Conservation (phyloP, 2,113 vertebrate genomes). For the Phaethornis superciliosus region DNA sequence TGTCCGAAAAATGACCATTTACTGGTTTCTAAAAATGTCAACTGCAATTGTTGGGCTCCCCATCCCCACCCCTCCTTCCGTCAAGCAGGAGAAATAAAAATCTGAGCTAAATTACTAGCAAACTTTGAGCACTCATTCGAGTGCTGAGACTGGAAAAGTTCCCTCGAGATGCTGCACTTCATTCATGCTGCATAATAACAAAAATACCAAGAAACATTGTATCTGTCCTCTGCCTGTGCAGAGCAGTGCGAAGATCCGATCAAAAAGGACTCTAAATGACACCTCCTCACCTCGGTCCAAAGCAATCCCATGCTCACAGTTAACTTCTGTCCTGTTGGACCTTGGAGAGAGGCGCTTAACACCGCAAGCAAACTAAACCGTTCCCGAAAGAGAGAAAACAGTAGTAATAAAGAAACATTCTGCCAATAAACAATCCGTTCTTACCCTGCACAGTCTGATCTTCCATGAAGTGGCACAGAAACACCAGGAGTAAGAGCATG, state of each 20-base stretch:
- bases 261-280: not conserved
- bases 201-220: not conserved
- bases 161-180: not conserved
- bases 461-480: slow-evolving; percentile 93
- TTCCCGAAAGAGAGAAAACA: not conserved
- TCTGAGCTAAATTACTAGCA: slow-evolving; percentile 33
- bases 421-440: slow-evolving; percentile 48
- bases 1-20: slow-evolving; percentile 1
- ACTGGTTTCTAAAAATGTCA: slow-evolving; percentile 18
- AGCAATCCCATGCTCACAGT: not conserved
- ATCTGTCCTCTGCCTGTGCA: not conserved
- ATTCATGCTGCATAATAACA: slow-evolving; percentile 7
- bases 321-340: slow-evolving; percentile 39
- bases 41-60: not conserved
- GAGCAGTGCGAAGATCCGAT: not conserved
- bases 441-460: slow-evolving; percentile 96
- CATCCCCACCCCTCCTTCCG: not conserved
- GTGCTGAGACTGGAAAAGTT: slow-evolving; percentile 27
- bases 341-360: slow-evolving; percentile 12
- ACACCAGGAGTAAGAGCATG: slow-evolving; percentile 86
- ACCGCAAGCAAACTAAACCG: not conserved
- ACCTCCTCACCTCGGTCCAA: not conserved
- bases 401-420: not conserved
- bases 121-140: slow-evolving; percentile 43
- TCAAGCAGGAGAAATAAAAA: slow-evolving; percentile 32